Base-by-base conservation (phyloP, 2,113 vertebrate species). In the Eulemur macaco region DNA sequence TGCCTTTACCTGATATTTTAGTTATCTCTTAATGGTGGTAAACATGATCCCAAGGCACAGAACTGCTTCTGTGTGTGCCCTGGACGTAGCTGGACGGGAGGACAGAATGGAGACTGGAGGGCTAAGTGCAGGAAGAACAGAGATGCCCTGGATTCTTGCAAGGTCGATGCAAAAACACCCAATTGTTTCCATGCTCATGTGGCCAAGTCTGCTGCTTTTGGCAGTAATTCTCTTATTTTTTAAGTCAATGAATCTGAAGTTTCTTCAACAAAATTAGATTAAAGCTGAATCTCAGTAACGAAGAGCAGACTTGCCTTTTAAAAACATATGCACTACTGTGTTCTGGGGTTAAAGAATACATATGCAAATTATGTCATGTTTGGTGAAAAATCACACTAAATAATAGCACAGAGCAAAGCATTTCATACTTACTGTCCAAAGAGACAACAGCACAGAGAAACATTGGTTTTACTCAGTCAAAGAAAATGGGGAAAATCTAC, bases 401-500 rank as follows among this genome's bases (percentile, higher is more conserved):
- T 94, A 97, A 96, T 86, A 60, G 64, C 23, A n/a, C 86, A 92
- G 74, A 60, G 52, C 45, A 96, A 89, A 97, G 58, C 29, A 94
- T 52, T 89, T 78, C 80, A 69, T 42, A 73, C n/a, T 95, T 89
- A 96, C 73, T 97, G 93, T 96, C 90, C 69, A 29, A 56, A 95
- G 95, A 94, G 42, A 29, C n/a, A 86, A 4, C 80, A 86, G 89
- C 89, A 23, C 6, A 73, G 52, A 94, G 68, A 82, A 64, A 88
- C 85, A 13, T n/a, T 89, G 95, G 73, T 96, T 92, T 96, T 25
- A 45, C 1, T 97, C 56, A 69, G 81, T 97, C 85, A 94, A 77
- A 83, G 95, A 97, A 92, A 97, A 96, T 45, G n/a, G 6, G 86
- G 92, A n/a, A 92, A 95, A 94, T 94, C 95, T 93, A 96, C 17